Evolutionary conservation across 1,140 invertebrate genomes (phyloP), one percentile per base, ranked within the genome.

Genomic region (Vollenhovia emeryi): DNA sequence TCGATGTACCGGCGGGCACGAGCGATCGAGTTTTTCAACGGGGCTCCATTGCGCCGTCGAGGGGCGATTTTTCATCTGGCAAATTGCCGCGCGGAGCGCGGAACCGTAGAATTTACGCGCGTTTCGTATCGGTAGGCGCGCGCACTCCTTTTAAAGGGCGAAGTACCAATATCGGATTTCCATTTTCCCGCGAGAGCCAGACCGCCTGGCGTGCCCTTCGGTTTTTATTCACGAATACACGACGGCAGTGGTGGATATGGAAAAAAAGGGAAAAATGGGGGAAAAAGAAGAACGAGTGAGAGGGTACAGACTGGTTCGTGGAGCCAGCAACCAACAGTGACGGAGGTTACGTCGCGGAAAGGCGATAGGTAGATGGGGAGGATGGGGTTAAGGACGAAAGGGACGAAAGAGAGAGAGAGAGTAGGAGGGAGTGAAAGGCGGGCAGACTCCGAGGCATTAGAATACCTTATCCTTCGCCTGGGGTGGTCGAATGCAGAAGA

Each of bases 121-220:
- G 83, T 85, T 84, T 84, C 84, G 79, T 74, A 74, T 84, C 73
- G 69, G 80, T 74, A 84, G 69, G 71, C 55, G 71, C 71, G 40
- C 57, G 50, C 73, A 68, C 68, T 75, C 55, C 85, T 82, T 75
- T 89, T 91, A 90, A 89, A 91, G 89, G 88, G 82, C 80, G 87
- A 92, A 90, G 86, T 87, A 84, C 87, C 88, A 87, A 92, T 92
- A 93, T 93, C 89, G 92, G 89, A 91, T 93, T 93, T 93, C 89
- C 92, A 93, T 93, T 93, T 92, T 89, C 84, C 62, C 87, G 88
- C 86, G 36, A 69, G 85, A 86, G 76, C 76, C 88, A 87, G 80
- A 85, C 80, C 69, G 83, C 74, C 74, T 27, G 59, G 59, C 43
- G 75, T 86, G 68, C 76, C 82, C 59, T 89, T 84, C 75, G 74